Conservation (phyloP, 2,888 invertebrate species). For the Galerucella calmariensis region DNA sequence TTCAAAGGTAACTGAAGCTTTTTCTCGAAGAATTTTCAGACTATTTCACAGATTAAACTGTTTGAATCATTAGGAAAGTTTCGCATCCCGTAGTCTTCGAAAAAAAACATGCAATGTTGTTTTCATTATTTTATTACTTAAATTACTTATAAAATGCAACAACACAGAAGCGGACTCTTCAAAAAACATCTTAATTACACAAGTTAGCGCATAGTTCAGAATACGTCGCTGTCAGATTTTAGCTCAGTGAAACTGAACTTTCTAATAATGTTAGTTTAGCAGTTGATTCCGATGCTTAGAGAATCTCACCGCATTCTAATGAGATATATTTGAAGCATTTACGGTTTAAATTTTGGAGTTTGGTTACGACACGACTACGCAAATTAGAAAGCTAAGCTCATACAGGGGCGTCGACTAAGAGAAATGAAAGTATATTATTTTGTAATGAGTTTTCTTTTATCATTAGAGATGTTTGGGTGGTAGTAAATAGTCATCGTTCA, state of each 20-base stretch:
- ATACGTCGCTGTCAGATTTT: conserved; percentile 8
- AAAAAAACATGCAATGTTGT: not conserved
- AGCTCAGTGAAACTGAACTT: conserved; percentile 13
- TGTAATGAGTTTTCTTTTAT: too few species aligned
- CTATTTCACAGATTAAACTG: too few species aligned
- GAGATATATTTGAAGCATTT: conserved; percentile 15
- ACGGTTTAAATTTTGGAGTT: not conserved
- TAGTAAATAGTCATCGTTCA: too few species aligned
- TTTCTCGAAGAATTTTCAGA: too few species aligned
- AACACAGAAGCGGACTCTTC: not conserved
- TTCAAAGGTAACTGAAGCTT: too few species aligned
- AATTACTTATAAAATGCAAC: not conserved
- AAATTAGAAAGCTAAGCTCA: not conserved
- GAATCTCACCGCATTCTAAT: conserved; percentile 1
- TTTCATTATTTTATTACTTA: not conserved
- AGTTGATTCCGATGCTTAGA: conserved; percentile 15
- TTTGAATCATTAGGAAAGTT: too few species aligned
- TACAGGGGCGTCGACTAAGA: not conserved
- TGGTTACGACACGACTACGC: not conserved
- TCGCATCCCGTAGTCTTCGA: not conserved
- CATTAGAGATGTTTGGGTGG: too few species aligned
- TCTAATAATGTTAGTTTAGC: conserved; percentile 16
- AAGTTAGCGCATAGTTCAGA: conserved; percentile 18
- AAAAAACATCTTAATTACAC: conserved; percentile 22
- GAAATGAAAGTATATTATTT: not conserved